Percentiles rank a stretch among this genome's conserved stretches.
Evolutionary conservation across 2,113 vertebrate genomes (phyloP).

Genomic region (Toxotes chatareus): DNA sequence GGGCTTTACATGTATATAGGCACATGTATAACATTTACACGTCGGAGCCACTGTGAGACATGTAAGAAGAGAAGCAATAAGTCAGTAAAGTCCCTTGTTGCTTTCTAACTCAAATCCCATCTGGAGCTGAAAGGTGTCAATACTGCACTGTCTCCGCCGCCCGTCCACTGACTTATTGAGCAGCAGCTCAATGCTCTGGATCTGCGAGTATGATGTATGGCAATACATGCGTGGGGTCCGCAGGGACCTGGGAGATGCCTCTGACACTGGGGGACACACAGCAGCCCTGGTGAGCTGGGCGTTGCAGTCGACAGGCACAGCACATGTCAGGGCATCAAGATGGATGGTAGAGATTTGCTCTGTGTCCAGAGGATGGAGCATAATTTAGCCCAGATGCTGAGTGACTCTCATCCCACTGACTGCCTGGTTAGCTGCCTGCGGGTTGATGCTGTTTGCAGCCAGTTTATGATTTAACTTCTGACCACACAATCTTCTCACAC

Average conservation of each 20-base stretch:
- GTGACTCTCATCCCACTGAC: constrained; percentile 43
- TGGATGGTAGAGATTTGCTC: constrained; percentile 60
- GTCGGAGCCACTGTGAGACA: constrained; percentile 17
- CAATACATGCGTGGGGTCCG: constrained; percentile 14
- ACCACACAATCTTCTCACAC: constrained; percentile 28
- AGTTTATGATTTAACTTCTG: constrained; percentile 36
- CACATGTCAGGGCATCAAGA: constrained; percentile 54
- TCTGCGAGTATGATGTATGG: constrained; percentile 58
- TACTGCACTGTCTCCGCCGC: constrained; percentile 30
- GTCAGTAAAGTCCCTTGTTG: constrained; percentile 35
- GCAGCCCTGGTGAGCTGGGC: not conserved
- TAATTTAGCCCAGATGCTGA: constrained; percentile 69
- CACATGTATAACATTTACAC: not conserved
- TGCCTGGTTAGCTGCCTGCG: constrained; percentile 40
- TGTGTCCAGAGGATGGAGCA: constrained; percentile 30
- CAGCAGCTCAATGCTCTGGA: constrained; percentile 60
- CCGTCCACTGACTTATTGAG: constrained; percentile 60
- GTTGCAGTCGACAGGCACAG: not conserved
- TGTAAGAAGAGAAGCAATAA: constrained; percentile 8
- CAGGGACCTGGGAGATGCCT: constrained; percentile 36
- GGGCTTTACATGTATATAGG: not conserved
- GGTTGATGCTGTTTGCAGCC: constrained; percentile 30
- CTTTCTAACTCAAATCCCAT: constrained; percentile 48
- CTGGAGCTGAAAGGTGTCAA: constrained; percentile 54
- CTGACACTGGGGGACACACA: constrained; percentile 40